Evolutionary conservation across 2,113 vertebrate species (phyloP).

Genomic region (Penelope pileata): DNA sequence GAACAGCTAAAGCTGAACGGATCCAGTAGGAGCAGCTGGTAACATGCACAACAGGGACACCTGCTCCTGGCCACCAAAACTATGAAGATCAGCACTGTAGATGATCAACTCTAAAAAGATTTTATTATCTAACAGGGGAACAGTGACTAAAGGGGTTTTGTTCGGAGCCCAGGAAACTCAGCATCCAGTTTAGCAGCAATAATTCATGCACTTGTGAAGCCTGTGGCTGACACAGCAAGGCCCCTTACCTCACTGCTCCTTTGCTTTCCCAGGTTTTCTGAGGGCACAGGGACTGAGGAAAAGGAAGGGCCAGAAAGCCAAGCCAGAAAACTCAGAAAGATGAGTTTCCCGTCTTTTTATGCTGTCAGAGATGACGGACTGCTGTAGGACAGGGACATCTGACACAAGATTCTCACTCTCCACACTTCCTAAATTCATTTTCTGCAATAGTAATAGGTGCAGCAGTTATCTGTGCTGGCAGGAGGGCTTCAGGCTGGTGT

Average conservation of each 20-base stretch:
- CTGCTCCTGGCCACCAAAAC: background rate
- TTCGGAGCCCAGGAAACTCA: background rate
- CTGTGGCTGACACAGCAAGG: background rate
- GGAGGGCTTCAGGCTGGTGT: background rate
- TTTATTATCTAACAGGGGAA: background rate
- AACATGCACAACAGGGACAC: background rate
- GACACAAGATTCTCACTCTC: background rate
- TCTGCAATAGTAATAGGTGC: background rate
- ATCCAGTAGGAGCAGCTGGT: background rate
- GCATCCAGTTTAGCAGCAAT: background rate
- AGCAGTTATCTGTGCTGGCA: background rate
- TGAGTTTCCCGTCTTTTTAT: background rate
- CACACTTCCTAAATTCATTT: background rate
- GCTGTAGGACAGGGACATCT: background rate
- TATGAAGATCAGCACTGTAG: background rate
- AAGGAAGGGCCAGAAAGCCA: background rate
- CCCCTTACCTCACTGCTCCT: background rate
- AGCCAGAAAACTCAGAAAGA: background rate
- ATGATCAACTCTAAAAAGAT: background rate
- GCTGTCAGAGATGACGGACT: background rate
- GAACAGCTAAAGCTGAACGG: background rate
- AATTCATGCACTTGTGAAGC: background rate
- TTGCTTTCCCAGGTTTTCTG: background rate
- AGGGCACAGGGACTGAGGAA: background rate
- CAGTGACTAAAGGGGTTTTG: background rate